phyloP scores from a whole-genome alignment of 2,888 invertebrate species.

The Chironomus riparius region DNA sequence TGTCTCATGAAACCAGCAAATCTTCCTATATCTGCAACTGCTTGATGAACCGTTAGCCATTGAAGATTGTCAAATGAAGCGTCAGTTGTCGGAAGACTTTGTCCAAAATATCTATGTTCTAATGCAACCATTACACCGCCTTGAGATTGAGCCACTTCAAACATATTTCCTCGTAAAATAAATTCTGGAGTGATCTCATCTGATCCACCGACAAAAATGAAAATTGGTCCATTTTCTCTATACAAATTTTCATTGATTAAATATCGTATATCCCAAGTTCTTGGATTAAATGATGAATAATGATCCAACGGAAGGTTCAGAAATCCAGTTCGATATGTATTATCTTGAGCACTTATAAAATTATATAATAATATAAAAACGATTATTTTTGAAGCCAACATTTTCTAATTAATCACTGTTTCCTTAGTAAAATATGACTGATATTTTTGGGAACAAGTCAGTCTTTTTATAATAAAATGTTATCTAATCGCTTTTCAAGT shows the following conservation, averaged over 20 bases:
- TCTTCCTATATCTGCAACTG: conserved; percentile 23
- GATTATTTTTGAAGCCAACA: not conserved
- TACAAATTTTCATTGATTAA: not conserved
- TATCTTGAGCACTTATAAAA: not conserved
- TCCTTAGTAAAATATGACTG: not conserved
- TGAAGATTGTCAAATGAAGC: conserved; percentile 20
- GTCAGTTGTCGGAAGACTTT: conserved; percentile 23
- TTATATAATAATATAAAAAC: not conserved
- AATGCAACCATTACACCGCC: conserved; percentile 12
- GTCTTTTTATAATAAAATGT: not conserved
- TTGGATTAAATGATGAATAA: not conserved
- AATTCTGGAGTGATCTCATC: not conserved
- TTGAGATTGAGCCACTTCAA: conserved; percentile 17
- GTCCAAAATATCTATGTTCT: conserved; percentile 25
- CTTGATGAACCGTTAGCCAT: conserved; percentile 27
- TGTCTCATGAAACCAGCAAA: conserved; percentile 11
- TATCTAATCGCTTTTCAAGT: no score
- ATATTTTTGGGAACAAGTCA: not conserved
- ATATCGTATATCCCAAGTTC: conserved; percentile 9
- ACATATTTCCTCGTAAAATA: conserved; percentile 18
- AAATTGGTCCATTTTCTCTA: conserved; percentile 19
- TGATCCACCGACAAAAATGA: conserved; percentile 18
- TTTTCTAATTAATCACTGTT: not conserved
- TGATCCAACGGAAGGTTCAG: not conserved
- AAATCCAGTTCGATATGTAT: not conserved